Evolutionary conservation across 2,113 vertebrate species (phyloP), one percentile per base, ranked within the genome.

Genomic region (Chitala chitala): DNA sequence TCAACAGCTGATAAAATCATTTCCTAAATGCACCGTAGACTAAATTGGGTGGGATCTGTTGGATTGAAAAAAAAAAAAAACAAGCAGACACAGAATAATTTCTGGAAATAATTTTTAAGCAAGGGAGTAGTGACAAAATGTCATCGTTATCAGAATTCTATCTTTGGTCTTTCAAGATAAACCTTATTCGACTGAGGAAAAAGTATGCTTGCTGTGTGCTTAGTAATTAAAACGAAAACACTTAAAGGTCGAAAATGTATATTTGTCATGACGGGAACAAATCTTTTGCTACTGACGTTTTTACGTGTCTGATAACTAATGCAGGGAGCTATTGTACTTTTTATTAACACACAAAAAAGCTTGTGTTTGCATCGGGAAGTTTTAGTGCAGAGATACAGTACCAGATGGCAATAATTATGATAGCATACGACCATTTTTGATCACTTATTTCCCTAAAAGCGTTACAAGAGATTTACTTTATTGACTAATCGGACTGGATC

Each of bases 351-450:
- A 7, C 64, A 68, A 26, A 68, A 38, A 68, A 68, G 40, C 42
- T 48, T 5, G 1, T 46, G 24, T 36, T 8, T 66, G 22, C 38
- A 22, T 46, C 8, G 22, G 10, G 9, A 40, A n/a, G 64, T 29
- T 42, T 68, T 68, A 68, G n/a, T n/a, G n/a, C n/a, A 68, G 24
- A 8, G 64, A 48, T 42, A 13, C 22, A 8, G 7, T 48, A 24
- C 42, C 42, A 29, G 64, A 10, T 68, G 64, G 64, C 42, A 46
- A 29, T 68, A 46, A 68, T 68, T 68, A 68, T 68, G 10, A 68
- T 20, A n/a, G 64, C 42, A 46, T 26, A 38, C 26, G 44, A 42
- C 44, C 40, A 15, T 26, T 63, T 68, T 68, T 26, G 64, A 22
- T 68, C 64, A 68, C 26, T 46, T 24, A 48, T 68, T 48, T 46